Percentiles rank a stretch among this genome's conserved stretches.
phyloP scores from a whole-genome alignment of 2,888 invertebrate species.

The Ophioninae sp. region DNA sequence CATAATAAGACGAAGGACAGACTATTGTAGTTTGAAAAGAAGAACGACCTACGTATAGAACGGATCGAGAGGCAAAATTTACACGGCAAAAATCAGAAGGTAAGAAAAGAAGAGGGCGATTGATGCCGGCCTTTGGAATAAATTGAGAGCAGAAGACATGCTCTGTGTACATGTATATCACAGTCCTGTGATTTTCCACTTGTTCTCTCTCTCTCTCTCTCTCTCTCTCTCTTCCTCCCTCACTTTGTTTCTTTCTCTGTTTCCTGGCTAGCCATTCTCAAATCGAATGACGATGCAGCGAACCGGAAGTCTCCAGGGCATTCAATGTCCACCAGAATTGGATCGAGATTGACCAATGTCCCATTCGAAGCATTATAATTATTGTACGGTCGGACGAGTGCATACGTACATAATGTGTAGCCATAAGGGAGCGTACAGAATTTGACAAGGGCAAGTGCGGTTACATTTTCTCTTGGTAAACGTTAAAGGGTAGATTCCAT shows the following conservation, averaged over 20 bases:
- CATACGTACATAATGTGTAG: background rate
- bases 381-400: constrained; percentile 1
- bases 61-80: constrained; percentile 33
- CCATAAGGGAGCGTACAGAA: no score
- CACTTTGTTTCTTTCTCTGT: background rate
- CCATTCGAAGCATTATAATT: constrained; percentile 41
- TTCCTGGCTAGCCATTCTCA: constrained; percentile 32
- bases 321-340: constrained; percentile 40
- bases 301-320: constrained; percentile 23
- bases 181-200: background rate
- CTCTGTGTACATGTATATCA: constrained; percentile 8
- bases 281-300: constrained; percentile 46
- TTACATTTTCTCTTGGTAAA: no score
- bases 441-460: no score
- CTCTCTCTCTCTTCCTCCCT: background rate
- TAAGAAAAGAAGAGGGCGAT: constrained; percentile 46
- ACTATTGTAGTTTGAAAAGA: no score
- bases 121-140: constrained; percentile 26
- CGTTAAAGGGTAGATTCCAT: no score
- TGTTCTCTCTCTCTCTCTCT: background rate
- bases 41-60: no score
- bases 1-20: no score
- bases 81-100: constrained; percentile 48
- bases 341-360: constrained; percentile 38
- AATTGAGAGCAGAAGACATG: constrained; percentile 34